phyloP scores from a whole-genome alignment of 1,140 invertebrate genomes.

The Ceratina australensis region DNA sequence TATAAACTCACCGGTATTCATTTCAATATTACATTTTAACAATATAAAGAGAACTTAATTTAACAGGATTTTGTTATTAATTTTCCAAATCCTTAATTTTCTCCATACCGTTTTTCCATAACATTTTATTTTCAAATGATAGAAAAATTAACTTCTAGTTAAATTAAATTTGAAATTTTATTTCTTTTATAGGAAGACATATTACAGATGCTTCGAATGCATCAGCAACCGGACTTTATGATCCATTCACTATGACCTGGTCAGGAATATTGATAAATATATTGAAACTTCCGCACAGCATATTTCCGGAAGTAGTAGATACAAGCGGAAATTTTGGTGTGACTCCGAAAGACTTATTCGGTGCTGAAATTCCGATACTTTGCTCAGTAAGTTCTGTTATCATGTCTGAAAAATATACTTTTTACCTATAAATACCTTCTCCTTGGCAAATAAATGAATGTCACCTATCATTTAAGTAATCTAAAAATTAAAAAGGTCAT shows the following conservation, averaged over 20 bases:
- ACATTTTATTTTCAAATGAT: neutral
- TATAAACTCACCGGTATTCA: slow-evolving; percentile 85
- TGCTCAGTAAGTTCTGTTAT: slow-evolving; percentile 83
- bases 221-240: slow-evolving; percentile 94
- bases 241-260: slow-evolving; percentile 94
- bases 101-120: neutral
- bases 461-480: neutral
- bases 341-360: slow-evolving; percentile 85
- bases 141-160: neutral
- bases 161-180: too few species aligned
- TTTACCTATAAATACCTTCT: too few species aligned
- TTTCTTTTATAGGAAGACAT: slow-evolving; percentile 77
- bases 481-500: neutral
- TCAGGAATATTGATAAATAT: slow-evolving; percentile 85
- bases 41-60: neutral
- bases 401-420: slow-evolving; percentile 11
- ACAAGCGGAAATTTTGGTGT: slow-evolving; percentile 87
- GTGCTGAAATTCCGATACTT: slow-evolving; percentile 87
- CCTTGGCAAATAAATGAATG: neutral
- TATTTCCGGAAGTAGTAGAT: slow-evolving; percentile 91
- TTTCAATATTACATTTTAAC: slow-evolving; percentile 11
- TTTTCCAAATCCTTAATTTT: neutral
- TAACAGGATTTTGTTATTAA: neutral
- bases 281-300: slow-evolving; percentile 85
- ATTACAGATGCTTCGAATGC: slow-evolving; percentile 94